Evolutionary conservation across 2,113 vertebrate species (phyloP).

Genomic region (Struthidea cinerea): DNA sequence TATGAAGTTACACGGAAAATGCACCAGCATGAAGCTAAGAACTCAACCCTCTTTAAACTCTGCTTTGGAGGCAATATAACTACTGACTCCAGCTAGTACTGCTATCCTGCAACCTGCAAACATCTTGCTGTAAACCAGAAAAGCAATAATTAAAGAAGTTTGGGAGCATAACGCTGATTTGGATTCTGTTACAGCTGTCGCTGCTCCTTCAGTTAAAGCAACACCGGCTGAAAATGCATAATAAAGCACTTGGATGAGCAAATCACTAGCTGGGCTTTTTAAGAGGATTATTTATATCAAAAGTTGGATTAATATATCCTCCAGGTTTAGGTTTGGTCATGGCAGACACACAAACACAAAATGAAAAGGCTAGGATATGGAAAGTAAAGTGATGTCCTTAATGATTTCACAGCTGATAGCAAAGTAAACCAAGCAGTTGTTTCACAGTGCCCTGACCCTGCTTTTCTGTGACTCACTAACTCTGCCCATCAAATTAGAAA

Average conservation of each 20-base stretch:
- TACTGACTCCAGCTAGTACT: background rate
- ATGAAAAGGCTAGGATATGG: background rate
- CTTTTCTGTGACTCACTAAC: conserved; percentile 30
- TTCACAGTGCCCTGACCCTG: conserved; percentile 13
- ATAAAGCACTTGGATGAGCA: conserved; percentile 18
- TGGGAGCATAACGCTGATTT: background rate
- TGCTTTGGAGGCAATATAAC: background rate
- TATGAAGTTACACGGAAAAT: background rate
- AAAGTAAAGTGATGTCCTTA: background rate
- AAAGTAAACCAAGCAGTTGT: conserved; percentile 24
- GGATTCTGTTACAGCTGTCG: conserved; percentile 10
- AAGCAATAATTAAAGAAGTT: conserved; percentile 46
- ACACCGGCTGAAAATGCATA: conserved; percentile 32
- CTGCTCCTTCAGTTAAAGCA: conserved; percentile 43
- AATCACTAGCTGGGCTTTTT: conserved; percentile 44
- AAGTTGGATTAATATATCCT: conserved; percentile 23
- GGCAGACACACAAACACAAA: background rate
- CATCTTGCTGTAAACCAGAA: background rate
- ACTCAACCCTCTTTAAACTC: background rate
- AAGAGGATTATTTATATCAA: conserved; percentile 59
- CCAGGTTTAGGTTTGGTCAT: background rate
- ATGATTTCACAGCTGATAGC: background rate
- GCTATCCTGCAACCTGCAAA: background rate
- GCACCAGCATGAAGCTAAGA: conserved; percentile 6
- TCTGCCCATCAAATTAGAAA: conserved; percentile 60